phyloP scores from a whole-genome alignment of 1,140 invertebrate genomes.

The Nephila pilipes region DNA sequence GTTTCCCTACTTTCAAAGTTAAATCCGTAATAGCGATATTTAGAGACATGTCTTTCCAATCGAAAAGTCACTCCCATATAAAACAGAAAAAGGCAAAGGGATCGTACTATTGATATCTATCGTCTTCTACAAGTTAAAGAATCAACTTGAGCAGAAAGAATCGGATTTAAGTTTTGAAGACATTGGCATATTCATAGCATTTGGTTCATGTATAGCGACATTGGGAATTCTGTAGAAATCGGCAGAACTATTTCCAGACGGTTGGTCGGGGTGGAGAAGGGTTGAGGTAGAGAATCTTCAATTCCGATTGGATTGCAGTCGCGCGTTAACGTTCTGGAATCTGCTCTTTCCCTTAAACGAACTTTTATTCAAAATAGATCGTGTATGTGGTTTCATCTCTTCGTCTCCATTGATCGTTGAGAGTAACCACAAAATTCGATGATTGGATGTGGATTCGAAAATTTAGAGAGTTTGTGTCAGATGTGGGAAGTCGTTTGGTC shows the following conservation, averaged over 20 bases:
- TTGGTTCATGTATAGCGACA: background rate
- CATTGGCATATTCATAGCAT: background rate
- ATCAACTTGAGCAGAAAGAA: background rate
- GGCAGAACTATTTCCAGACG: background rate
- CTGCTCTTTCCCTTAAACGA: background rate
- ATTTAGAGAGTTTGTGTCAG: no score
- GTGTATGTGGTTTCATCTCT: background rate
- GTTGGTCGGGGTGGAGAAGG: background rate
- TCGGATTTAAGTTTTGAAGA: background rate
- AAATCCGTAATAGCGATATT: background rate
- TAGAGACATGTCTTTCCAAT: no score
- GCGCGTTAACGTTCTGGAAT: background rate
- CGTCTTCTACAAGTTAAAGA: background rate
- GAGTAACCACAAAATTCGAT: background rate
- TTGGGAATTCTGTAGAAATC: background rate
- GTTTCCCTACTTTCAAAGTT: no score
- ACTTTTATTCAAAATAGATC: conserved; percentile 17
- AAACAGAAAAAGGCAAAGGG: background rate
- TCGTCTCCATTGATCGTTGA: background rate
- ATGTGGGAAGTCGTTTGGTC: no score
- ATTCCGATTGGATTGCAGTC: background rate
- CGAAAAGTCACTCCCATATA: background rate
- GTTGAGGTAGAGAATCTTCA: background rate
- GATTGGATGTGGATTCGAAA: no score
- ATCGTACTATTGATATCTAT: background rate